Evolutionary conservation across 2,113 vertebrate genomes (phyloP), one percentile per base, ranked within the genome.

Genomic region (Varanus komodoensis): DNA sequence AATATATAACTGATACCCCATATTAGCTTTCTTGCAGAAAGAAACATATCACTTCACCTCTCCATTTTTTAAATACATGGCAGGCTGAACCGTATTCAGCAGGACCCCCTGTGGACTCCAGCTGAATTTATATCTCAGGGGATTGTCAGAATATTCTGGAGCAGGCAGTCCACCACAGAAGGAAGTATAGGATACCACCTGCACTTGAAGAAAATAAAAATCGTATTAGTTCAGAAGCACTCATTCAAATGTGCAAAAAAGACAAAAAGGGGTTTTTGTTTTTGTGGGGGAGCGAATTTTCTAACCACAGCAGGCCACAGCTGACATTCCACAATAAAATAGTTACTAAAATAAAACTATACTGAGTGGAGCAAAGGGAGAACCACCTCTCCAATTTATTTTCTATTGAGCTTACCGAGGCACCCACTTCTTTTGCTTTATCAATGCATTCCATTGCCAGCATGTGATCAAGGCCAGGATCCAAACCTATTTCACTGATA

Each of bases 401-500:
- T 57, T 11, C 8, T 8, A 4, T 4, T 48, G 86, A 12, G 88
- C 98, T 98, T 96, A 99, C 99, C 91, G 95, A 98, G 95, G 98
- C 99, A 93, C 98, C 98, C 57, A 98, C 97, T 92, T 98, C 98
- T 94, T 98, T 98, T 4, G 98, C 99, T 89, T 98, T 98, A 92
- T 99, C 98, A 89, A 99, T 99, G 44, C 98, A 99, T 92, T 99
- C 98, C 98, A 99, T 99, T 0, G 99, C 99, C 96, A 99, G 87
- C 99, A 99, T 99, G 95, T 99, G 99, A 92, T 99, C 99, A 48
- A 99, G 98, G 64, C 99, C 99, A n/a, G 99, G 99, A 96, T 99
- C 99, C 97, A 99, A 95, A 91, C 99, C 99, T 96, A 99, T 95
- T 97, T 99, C 99, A 0, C 98, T 98, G 91, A 99, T 91, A 69